These are phyloP conservation scores for Agrotis clavis DNA, from an alignment of 2,888 invertebrate genomes.

Conservation along the genomic window DNA sequence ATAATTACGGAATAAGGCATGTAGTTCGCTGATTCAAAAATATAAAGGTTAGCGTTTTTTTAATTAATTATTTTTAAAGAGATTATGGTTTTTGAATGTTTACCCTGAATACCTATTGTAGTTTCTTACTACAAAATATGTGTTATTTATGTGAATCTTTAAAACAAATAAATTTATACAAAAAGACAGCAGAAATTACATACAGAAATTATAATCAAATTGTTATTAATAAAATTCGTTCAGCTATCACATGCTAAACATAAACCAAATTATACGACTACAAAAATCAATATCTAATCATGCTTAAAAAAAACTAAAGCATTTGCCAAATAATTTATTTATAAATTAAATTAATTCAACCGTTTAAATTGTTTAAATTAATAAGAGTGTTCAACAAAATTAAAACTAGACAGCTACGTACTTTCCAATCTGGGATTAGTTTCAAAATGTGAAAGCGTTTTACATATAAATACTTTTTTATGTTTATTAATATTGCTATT, in stretches of 20 bases:
- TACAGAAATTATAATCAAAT: not conserved
- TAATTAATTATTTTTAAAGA: too few species aligned
- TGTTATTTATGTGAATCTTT: too few species aligned
- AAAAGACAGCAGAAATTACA: not conserved
- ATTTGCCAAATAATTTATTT: constrained; percentile 45
- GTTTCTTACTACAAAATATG: too few species aligned
- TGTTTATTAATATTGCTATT: constrained; percentile 45
- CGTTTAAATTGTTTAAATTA: constrained; percentile 33
- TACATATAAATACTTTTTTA: constrained; percentile 42
- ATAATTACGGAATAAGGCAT: too few species aligned
- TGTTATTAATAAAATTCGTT: not conserved
- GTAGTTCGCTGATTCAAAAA: too few species aligned
- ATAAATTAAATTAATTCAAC: constrained; percentile 49
- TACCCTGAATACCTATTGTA: too few species aligned
- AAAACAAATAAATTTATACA: too few species aligned
- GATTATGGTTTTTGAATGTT: too few species aligned
- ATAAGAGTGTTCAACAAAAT: constrained; percentile 40
- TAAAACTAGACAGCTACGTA: constrained; percentile 36
- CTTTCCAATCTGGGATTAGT: constrained; percentile 62
- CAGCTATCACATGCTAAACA: not conserved
- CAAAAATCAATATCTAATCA: constrained; percentile 11
- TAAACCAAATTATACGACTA: not conserved
- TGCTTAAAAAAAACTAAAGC: constrained; percentile 35
- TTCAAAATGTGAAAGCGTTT: constrained; percentile 54
- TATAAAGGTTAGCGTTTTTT: too few species aligned